Evolutionary conservation across 1,140 invertebrate genomes (phyloP).

Genomic region (Argopecten irradians): DNA sequence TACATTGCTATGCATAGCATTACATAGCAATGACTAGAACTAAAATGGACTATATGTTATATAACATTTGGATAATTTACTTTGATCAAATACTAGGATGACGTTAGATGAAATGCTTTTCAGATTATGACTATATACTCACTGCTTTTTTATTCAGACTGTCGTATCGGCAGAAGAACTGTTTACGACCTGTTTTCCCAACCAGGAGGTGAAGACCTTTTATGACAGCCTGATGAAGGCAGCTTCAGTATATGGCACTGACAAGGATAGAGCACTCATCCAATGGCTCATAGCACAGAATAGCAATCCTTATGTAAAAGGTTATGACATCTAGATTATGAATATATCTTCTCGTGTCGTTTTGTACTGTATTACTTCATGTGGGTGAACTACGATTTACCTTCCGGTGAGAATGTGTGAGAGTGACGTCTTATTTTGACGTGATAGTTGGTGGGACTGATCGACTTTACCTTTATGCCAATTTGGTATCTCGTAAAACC

Average conservation of each 20-base stretch:
- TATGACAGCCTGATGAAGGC: constrained; percentile 22
- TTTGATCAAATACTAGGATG: not conserved
- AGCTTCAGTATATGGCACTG: not conserved
- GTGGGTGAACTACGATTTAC: not conserved
- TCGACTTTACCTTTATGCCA: too few relatives aligned
- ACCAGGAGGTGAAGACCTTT: constrained; percentile 27
- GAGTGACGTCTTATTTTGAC: not conserved
- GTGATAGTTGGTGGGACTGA: not conserved
- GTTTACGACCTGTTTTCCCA: constrained; percentile 31
- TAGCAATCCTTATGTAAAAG: constrained; percentile 31
- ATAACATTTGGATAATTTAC: too few relatives aligned
- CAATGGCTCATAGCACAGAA: constrained; percentile 27
- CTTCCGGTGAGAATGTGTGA: not conserved
- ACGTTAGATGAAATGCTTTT: not conserved
- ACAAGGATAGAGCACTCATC: not conserved
- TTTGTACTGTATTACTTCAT: too few relatives aligned
- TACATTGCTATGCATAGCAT: too few relatives aligned
- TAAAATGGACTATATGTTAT: too few relatives aligned
- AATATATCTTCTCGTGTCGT: too few relatives aligned
- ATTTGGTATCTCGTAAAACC: too few relatives aligned
- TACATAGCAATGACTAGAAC: too few relatives aligned
- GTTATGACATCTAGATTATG: not conserved
- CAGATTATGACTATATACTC: not conserved
- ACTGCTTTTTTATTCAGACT: constrained; percentile 3
- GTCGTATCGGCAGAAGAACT: constrained; percentile 27